Evolutionary conservation across 2,888 invertebrate genomes (phyloP).

Genomic region (Pollenia griseotomentosa): DNA sequence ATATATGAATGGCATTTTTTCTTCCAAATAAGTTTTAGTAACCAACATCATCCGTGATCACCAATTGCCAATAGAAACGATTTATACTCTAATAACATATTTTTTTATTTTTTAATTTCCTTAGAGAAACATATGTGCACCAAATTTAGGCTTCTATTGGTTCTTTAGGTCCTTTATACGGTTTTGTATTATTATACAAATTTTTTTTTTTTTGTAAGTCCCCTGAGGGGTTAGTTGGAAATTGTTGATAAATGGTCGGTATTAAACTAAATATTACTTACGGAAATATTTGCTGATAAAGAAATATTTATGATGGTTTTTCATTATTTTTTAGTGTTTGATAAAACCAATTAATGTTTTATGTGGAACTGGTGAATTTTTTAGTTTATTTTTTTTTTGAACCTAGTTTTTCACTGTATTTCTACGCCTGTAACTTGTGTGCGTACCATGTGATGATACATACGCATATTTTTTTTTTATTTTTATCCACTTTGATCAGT

Average conservation of each 20-base stretch:
- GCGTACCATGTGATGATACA: slow-evolving; percentile 31
- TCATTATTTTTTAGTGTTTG: neutral
- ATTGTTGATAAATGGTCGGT: too few species aligned
- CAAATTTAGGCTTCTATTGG: too few species aligned
- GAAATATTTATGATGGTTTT: neutral
- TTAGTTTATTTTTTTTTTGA: slow-evolving; percentile 33
- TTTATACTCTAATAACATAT: slow-evolving; percentile 23
- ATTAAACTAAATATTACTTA: too few species aligned
- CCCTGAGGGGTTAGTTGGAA: too few species aligned
- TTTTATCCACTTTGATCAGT: neutral
- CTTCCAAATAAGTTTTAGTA: neutral
- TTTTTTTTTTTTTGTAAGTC: too few species aligned
- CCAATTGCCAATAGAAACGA: slow-evolving; percentile 5
- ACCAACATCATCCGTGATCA: slow-evolving; percentile 6
- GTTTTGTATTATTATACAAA: too few species aligned
- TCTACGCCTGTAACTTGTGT: neutral
- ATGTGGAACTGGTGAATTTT: neutral
- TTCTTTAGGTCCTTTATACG: slow-evolving; percentile 4
- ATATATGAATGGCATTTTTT: slow-evolving; percentile 9
- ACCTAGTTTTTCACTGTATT: neutral
- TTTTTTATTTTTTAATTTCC: neutral
- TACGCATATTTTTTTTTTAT: neutral
- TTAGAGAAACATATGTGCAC: too few species aligned
- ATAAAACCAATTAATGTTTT: neutral
- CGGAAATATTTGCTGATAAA: too few species aligned